These are phyloP conservation scores for Tragulus kanchil DNA, from an alignment of 2,113 vertebrate species.

Conservation along the genomic window DNA sequence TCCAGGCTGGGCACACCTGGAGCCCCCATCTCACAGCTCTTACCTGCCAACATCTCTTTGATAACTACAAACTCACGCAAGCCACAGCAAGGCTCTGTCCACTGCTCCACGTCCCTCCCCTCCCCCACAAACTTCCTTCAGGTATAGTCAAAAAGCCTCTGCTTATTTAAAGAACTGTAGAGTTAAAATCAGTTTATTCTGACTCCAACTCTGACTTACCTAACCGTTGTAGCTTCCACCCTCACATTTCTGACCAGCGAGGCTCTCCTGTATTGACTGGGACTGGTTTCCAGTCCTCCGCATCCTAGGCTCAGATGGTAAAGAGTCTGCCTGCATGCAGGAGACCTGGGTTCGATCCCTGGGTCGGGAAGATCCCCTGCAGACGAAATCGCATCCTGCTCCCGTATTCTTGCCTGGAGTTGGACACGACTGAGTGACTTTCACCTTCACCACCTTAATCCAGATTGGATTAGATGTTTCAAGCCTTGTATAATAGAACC, in stretches of 20 bases:
- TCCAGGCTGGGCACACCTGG: not conserved
- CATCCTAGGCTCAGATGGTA: not conserved
- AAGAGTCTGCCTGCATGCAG: not conserved
- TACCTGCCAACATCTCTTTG: too few species aligned
- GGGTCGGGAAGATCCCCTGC: not conserved
- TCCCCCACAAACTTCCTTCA: not conserved
- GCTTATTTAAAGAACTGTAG: not conserved
- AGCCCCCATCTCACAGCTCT: not conserved
- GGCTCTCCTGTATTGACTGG: not conserved
- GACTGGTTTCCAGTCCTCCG: not conserved
- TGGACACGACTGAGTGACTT: not conserved
- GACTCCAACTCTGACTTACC: not conserved
- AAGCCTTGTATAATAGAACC: not conserved
- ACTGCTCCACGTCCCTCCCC: not conserved
- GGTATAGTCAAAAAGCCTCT: not conserved
- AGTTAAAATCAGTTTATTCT: not conserved
- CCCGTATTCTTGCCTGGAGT: not conserved
- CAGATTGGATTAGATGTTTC: not conserved
- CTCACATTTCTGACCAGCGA: not conserved
- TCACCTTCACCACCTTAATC: not conserved
- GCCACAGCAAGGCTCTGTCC: not conserved
- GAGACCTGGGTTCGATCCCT: not conserved
- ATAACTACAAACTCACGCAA: fast-evolving
- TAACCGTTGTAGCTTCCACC: not conserved
- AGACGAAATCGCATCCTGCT: not conserved